Base-by-base conservation (phyloP, 2,888 invertebrate species). In the Vesta saturnalis region DNA sequence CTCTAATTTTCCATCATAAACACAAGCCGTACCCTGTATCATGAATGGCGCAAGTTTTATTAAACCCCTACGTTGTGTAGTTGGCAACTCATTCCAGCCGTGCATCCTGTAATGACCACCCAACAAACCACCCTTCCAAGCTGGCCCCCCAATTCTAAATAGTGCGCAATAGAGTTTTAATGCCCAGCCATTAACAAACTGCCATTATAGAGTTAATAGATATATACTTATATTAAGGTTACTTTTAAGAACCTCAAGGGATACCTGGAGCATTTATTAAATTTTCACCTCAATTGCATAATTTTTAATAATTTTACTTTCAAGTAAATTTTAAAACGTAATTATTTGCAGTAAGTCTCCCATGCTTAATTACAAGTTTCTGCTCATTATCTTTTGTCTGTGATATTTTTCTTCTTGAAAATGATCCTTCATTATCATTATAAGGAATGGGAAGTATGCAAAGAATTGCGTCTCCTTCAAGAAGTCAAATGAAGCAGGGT, bases 161-260 rank as follows among this genome's bases (percentile, higher is more conserved):
- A 76, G 74, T 67, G 66, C 62, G 75, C 75, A 74, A 76, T 76
- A 73, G 76, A 71, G 74, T 71, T 77, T 76, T 76, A 77, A 77
- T 77, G 72, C 74, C 69, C 49, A 35, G 72, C 75, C 71, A 76
- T 77, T 76, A 75, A 71, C 67, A 54, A 71, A 72, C 72, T 70
- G 67, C 72, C 72, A 64, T 68, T 71, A 60, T 72, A 65, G 63
- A 61, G 70, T 71, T 74, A 76, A 76, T 75, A 73, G 73, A 74
- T 76, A 74, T 72, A 73, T 72, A 66, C 69, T 56, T 14, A 15
- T 56, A 49, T 18, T 18, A 54, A 54, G 54, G 47, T 14, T 18
- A 18, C 47, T 60, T 57, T 35, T 43, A 67, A 61, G 56, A 43
- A 52, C 59, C 54, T 23, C 60, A 30, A 35, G 18, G 15, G 39